Base-by-base conservation (phyloP, 2,888 invertebrate species). In the Seira ritae region DNA sequence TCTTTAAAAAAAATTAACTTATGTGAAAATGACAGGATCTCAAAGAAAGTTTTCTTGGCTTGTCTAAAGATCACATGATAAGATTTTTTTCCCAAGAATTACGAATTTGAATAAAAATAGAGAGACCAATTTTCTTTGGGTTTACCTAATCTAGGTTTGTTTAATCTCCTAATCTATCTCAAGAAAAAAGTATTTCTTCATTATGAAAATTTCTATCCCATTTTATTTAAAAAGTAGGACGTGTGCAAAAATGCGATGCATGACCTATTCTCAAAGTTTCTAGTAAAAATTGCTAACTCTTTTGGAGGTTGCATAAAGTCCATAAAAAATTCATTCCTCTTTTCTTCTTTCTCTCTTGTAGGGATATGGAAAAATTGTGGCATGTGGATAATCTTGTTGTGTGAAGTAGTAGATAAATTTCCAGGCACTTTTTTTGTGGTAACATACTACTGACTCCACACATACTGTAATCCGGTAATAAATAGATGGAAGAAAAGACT, bases 311-410 rank as follows among this genome's bases (percentile, higher is more conserved):
- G n/a, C n/a, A n/a, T n/a, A n/a, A n/a, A n/a, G n/a, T n/a, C n/a
- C n/a, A n/a, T n/a, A 42, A 42, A 42, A 12, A 42, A 42, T 42
- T 4, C 4, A 12, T 42, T 42, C 12, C 42, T 42, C 42, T 42
- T 12, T 42, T 12, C 12, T 12, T 19, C 65, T 65, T 10, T 19
- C 22, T 65, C 65, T 65, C 12, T 19, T 17, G 12, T 6, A 12
- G 20, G 55, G 24, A 55, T 19, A 66, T 60, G 46, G 24, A 23
- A 20, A 50, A 73, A 62, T 69, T 82, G 81, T 82, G 76, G 81
- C 81, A 76, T 76, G 68, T 66, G 81, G 81, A 76, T 82, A 82
- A 82, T 82, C 81, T 82, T 82, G 81, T 82, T 76, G 69, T 42
- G 71, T 72, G 23, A 82, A 82, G 71, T 76, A 82, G 71, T 71